phyloP scores from a whole-genome alignment of 2,113 vertebrate genomes.

The Todiramphus saurophagus region DNA sequence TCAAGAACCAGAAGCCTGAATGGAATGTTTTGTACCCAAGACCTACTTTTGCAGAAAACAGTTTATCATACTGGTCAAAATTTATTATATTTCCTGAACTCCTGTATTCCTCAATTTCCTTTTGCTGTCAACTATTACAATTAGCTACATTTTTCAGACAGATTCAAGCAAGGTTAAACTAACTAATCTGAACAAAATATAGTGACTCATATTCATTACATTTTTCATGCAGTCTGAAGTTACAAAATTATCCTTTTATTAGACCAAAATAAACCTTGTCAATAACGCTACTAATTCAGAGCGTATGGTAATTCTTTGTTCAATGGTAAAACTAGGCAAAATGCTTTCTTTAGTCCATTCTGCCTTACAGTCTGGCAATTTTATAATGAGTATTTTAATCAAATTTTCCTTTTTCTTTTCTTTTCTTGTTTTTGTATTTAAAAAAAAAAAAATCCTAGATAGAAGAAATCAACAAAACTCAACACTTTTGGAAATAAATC shows the following conservation, averaged over 20 bases:
- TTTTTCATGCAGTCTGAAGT: conserved; percentile 28
- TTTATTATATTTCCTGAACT: not conserved
- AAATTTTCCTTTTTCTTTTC: not conserved
- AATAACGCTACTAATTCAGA: not conserved
- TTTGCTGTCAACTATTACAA: conserved; percentile 4
- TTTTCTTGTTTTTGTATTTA: not conserved
- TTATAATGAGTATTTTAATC: not conserved
- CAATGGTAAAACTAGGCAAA: not conserved
- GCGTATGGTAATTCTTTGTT: not conserved
- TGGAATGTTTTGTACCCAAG: not conserved
- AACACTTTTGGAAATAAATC: not conserved
- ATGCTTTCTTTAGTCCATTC: not conserved
- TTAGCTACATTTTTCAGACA: conserved; percentile 14
- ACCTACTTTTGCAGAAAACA: not conserved
- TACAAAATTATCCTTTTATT: conserved; percentile 27
- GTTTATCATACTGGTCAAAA: not conserved
- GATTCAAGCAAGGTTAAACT: conserved; percentile 16
- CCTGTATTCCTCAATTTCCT: not conserved
- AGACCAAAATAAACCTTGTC: not conserved
- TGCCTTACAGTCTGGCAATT: not conserved
- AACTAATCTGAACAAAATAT: conserved; percentile 51
- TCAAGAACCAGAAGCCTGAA: not conserved
- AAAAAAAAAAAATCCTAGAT: not conserved
- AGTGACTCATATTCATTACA: conserved; percentile 15
- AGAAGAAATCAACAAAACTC: not conserved